phyloP scores from a whole-genome alignment of 2,113 vertebrate genomes.

The Pseudonaja textilis region DNA sequence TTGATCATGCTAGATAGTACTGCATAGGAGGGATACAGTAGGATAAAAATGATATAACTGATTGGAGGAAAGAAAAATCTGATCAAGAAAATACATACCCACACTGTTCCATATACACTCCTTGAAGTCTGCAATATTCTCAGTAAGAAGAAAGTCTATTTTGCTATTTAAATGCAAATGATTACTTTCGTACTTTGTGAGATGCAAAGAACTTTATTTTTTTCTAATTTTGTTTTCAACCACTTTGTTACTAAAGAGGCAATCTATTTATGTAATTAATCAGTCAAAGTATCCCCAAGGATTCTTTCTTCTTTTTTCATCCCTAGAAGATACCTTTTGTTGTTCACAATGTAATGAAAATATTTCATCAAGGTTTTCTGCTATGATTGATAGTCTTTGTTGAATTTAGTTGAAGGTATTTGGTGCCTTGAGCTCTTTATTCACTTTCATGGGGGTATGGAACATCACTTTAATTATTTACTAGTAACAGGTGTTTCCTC shows the following conservation, averaged over 20 bases:
- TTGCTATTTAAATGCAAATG: slow-evolving; percentile 49
- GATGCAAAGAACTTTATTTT: slow-evolving; percentile 26
- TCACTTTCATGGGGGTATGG: slow-evolving; percentile 51
- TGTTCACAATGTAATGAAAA: slow-evolving; percentile 58
- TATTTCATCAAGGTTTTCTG: slow-evolving; percentile 53
- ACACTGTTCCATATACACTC: slow-evolving; percentile 18
- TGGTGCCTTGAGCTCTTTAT: slow-evolving; percentile 59
- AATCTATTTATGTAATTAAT: slow-evolving; percentile 68
- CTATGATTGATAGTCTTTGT: slow-evolving; percentile 55
- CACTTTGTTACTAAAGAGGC: slow-evolving; percentile 43
- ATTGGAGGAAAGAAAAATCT: neutral
- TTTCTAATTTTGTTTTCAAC: slow-evolving; percentile 47
- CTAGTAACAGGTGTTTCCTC: slow-evolving; percentile 58
- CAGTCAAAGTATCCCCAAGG: slow-evolving; percentile 48
- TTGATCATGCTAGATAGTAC: neutral
- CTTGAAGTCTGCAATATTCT: slow-evolving; percentile 17
- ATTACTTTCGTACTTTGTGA: slow-evolving; percentile 34
- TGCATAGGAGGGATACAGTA: neutral
- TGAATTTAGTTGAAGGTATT: slow-evolving; percentile 52
- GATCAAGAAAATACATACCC: neutral
- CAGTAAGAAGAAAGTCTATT: slow-evolving; percentile 22
- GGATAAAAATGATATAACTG: neutral
- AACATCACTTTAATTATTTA: slow-evolving; percentile 50
- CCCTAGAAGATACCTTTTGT: slow-evolving; percentile 44
- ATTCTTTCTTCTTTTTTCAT: slow-evolving; percentile 18